A percentile compares a stretch with the other conserved stretches of the same genome.
Evolutionary conservation across 2,888 invertebrate genomes (phyloP).

Genomic region (Nomada fabriciana): DNA sequence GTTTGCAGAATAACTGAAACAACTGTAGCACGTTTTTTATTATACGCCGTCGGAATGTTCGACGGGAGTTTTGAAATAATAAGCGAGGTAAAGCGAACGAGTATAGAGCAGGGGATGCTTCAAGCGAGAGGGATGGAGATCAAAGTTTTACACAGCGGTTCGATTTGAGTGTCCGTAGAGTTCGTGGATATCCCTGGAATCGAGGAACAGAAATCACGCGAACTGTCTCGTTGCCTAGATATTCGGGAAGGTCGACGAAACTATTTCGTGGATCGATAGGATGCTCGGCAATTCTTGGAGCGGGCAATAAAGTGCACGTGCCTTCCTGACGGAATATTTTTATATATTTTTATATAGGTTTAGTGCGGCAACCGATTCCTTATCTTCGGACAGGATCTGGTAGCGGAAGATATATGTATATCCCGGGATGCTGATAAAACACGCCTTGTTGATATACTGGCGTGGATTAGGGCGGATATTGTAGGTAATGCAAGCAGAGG

Average conservation of each 20-base stretch:
- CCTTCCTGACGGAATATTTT: slow-evolving; percentile 21
- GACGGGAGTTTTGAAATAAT: too few species aligned
- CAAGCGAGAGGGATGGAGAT: not conserved
- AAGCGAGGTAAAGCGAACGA: too few species aligned
- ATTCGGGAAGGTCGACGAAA: slow-evolving; percentile 5
- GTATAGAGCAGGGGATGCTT: not conserved
- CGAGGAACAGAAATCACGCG: slow-evolving; percentile 12
- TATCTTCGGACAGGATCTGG: slow-evolving; percentile 22
- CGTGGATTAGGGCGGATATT: not conserved
- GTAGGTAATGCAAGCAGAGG: slow-evolving; percentile 22
- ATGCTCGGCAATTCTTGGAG: slow-evolving; percentile 14
- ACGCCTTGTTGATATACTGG: slow-evolving; percentile 39
- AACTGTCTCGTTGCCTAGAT: not conserved
- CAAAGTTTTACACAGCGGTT: not conserved
- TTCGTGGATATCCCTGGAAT: not conserved
- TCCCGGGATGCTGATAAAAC: slow-evolving; percentile 29
- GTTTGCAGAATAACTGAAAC: not conserved
- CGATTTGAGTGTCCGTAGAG: not conserved
- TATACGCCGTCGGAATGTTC: too few species aligned
- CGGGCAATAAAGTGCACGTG: slow-evolving; percentile 39
- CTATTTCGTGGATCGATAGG: slow-evolving; percentile 24
- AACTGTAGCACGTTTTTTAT: too few species aligned
- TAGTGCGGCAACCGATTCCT: slow-evolving; percentile 35
- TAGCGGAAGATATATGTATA: slow-evolving; percentile 4
- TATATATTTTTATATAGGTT: slow-evolving; percentile 6